Conservation (phyloP, 2,888 invertebrate species). For the Orthosia incerta region DNA sequence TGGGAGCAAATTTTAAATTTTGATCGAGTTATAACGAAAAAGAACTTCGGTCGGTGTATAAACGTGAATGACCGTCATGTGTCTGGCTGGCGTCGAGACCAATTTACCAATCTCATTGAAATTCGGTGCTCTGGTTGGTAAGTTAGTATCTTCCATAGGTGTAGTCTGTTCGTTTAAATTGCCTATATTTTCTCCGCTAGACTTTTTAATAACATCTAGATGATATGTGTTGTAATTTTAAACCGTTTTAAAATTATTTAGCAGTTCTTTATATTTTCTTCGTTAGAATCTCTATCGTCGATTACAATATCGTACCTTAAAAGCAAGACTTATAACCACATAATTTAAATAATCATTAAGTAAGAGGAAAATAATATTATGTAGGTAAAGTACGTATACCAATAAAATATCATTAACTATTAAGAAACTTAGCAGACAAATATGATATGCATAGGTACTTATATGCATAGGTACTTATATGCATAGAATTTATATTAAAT, state of each 20-base stretch:
- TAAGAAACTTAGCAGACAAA: background rate
- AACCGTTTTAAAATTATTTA: background rate
- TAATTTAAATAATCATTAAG: background rate
- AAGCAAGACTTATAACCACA: background rate
- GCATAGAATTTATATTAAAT: background rate
- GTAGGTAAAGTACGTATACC: too few species aligned
- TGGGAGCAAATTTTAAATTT: too few species aligned
- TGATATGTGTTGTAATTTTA: background rate
- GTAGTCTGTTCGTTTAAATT: conserved; percentile 26
- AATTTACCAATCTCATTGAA: conserved; percentile 58
- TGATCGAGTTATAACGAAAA: too few species aligned
- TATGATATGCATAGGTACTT: background rate
- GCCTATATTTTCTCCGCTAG: conserved; percentile 8
- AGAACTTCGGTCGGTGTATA: conserved; percentile 33
- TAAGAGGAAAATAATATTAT: background rate
- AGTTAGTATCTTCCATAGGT: conserved; percentile 10
- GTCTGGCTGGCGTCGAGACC: conserved; percentile 54
- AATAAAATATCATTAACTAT: conserved; percentile 7
- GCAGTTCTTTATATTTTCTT: background rate
- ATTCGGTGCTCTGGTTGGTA: conserved; percentile 27
- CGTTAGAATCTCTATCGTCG: background rate
- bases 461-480: background rate
- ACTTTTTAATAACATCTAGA: background rate
- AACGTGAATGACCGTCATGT: conserved; percentile 39
- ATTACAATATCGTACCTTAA: background rate